phyloP scores from a whole-genome alignment of 2,797 vertebrate species.

The Taenioides sp. region DNA sequence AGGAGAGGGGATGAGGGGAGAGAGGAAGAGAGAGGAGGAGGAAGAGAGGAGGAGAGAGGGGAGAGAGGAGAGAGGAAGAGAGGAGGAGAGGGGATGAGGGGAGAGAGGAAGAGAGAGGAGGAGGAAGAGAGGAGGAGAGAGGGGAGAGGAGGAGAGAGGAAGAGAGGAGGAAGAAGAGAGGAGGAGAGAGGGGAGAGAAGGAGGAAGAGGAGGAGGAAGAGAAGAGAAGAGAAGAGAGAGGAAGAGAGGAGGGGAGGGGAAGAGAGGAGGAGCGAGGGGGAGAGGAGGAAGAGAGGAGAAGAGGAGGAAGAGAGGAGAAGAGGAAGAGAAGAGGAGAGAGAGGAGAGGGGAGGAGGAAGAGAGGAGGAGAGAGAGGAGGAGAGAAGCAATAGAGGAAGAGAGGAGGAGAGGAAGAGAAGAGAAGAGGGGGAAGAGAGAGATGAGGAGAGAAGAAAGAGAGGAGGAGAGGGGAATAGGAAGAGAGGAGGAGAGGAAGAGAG shows the following conservation, averaged over 20 bases:
- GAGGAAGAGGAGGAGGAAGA: not conserved
- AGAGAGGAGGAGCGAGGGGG: not conserved
- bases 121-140: not conserved
- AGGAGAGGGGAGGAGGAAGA: not conserved
- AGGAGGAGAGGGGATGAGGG: not conserved
- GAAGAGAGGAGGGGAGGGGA: not conserved
- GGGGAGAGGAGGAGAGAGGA: not conserved
- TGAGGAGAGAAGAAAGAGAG: too few species aligned
- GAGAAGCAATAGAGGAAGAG: too few species aligned
- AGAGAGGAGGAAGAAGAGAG: not conserved
- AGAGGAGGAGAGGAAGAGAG: not conserved
- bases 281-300: not conserved
- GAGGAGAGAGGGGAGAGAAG: not conserved
- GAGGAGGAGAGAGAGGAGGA: not conserved
- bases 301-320: not conserved
- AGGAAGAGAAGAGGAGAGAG: too few species aligned
- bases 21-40: not conserved
- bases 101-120: not conserved
- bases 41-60: not conserved
- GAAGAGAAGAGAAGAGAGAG: not conserved
- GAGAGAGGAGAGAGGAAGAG: not conserved
- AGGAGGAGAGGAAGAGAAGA: not conserved
- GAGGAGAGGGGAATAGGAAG: too few species aligned
- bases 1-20: not conserved
- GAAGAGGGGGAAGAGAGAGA: too few species aligned